Conservation (phyloP, 2,797 vertebrate genomes). For the Cirrhinus molitorella region DNA sequence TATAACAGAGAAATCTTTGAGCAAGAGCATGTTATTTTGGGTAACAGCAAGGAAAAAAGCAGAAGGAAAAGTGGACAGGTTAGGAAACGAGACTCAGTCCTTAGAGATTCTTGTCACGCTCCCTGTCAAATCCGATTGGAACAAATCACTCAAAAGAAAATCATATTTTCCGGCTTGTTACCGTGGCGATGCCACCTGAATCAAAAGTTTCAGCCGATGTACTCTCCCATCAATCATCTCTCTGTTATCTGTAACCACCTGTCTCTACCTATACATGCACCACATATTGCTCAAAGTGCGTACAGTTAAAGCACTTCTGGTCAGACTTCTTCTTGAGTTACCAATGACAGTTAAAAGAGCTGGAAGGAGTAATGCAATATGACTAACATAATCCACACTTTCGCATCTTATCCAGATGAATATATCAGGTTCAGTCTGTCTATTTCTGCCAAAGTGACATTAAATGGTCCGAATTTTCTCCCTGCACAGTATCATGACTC, state of each 20-base stretch:
- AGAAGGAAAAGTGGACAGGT: constrained; percentile 6
- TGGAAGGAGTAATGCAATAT: constrained; percentile 2
- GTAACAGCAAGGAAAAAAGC: neutral
- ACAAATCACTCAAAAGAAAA: constrained; percentile 53
- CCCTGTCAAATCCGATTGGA: constrained; percentile 49
- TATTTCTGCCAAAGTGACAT: neutral
- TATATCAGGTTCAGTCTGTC: constrained; percentile 2
- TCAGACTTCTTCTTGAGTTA: constrained; percentile 14
- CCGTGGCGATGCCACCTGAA: constrained; percentile 34
- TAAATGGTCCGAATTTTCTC: neutral
- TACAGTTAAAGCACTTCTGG: neutral
- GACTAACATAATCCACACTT: neutral
- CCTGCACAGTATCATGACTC: neutral
- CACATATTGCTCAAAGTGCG: neutral
- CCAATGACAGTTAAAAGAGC: neutral
- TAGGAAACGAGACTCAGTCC: constrained; percentile 1
- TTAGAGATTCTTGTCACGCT: constrained; percentile 45
- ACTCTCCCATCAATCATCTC: constrained; percentile 42
- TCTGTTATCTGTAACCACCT: constrained; percentile 1
- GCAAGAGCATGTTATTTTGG: neutral
- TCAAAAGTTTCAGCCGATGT: constrained; percentile 28
- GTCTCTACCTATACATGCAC: constrained; percentile 7
- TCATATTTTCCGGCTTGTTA: constrained; percentile 54
- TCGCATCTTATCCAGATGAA: neutral
- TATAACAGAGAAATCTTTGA: neutral